phyloP scores from a whole-genome alignment of 2,888 invertebrate genomes.

The Selenia dentaria region DNA sequence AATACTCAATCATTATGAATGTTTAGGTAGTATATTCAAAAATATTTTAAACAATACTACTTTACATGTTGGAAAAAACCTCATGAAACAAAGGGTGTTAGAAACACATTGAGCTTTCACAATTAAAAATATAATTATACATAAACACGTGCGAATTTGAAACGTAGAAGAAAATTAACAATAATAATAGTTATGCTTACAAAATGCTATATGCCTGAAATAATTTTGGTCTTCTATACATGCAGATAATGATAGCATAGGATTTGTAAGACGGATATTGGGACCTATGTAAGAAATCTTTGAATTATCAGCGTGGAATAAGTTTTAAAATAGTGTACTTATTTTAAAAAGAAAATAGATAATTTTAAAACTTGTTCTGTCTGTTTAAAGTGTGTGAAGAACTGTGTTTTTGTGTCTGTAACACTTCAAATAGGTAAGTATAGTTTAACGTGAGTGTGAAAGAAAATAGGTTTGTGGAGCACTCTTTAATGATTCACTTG shows the following conservation, averaged over 20 bases:
- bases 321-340: conserved; percentile 6
- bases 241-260: conserved; percentile 20
- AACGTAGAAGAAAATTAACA: conserved; percentile 8
- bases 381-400: conserved; percentile 31
- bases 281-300: conserved; percentile 59
- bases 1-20: conserved; percentile 27
- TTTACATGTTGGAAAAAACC: conserved; percentile 45
- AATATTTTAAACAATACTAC: conserved; percentile 31
- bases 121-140: conserved; percentile 12
- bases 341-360: neutral
- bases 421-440: conserved; percentile 58
- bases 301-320: conserved; percentile 10
- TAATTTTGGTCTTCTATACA: conserved; percentile 25
- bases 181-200: conserved; percentile 14
- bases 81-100: conserved; percentile 69
- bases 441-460: conserved; percentile 46
- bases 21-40: conserved; percentile 28
- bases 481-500: neutral
- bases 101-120: conserved; percentile 78
- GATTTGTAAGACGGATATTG: conserved; percentile 51
- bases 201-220: conserved; percentile 11
- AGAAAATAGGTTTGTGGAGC: conserved; percentile 43
- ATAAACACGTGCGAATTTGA: conserved; percentile 16
- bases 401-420: conserved; percentile 68
- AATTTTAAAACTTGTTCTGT: conserved; percentile 31